Conservation (phyloP, 1,140 invertebrate genomes). For the Brachionus angularis region DNA sequence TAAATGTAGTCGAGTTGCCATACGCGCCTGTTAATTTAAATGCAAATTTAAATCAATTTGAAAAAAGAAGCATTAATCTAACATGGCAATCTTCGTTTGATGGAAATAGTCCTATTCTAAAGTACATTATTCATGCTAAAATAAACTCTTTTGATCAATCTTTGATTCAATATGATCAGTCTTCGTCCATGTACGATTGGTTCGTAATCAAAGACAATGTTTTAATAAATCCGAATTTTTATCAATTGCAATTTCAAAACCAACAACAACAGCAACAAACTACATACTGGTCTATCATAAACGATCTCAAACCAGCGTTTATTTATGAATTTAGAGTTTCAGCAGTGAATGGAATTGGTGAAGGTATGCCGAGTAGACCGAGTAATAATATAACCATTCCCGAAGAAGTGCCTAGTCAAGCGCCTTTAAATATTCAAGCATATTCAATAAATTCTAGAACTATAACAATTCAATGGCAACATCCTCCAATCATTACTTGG, state of each 20-base stretch:
- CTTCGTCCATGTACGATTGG: conserved; percentile 10
- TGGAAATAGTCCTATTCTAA: conserved; percentile 87
- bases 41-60: conserved; percentile 56
- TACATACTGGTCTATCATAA: conserved; percentile 70
- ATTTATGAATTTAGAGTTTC: conserved; percentile 91
- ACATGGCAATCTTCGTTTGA: conserved; percentile 91
- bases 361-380: conserved; percentile 79
- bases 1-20: conserved; percentile 47
- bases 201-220: conserved; percentile 37
- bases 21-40: conserved; percentile 42
- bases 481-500: conserved; percentile 72
- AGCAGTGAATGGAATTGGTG: conserved; percentile 82
- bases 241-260: too few species aligned
- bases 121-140: conserved; percentile 81
- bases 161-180: conserved; percentile 15
- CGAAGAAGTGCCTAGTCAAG: conserved; percentile 25
- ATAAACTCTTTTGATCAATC: conserved; percentile 44
- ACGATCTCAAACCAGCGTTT: conserved; percentile 82
- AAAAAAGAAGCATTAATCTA: conserved; percentile 70
- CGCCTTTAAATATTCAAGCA: conserved; percentile 35
- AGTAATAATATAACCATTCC: conserved; percentile 59
- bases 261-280: conserved; percentile 80
- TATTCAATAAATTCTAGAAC: conserved; percentile 7
- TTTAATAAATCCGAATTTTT: conserved; percentile 62
- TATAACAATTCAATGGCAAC: conserved; percentile 34